A percentile compares a stretch with the other conserved stretches of the same genome.
These are phyloP conservation scores for Tuta absoluta DNA, from an alignment of 2,888 invertebrate species.

Conservation along the genomic window DNA sequence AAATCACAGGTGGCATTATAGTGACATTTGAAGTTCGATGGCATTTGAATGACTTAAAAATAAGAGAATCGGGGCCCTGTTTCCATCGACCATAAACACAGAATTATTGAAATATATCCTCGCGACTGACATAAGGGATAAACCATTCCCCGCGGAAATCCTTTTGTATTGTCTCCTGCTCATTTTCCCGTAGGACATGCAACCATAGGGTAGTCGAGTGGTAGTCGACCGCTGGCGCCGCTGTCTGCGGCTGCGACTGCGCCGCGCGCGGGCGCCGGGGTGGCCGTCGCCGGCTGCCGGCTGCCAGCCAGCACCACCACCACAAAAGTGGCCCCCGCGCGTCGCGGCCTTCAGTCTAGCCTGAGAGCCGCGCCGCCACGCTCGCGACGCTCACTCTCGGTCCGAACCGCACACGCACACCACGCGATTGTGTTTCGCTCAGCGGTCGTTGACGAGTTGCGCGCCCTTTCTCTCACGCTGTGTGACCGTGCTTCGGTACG, in stretches of 20 bases:
- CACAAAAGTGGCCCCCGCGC: constrained; percentile 76
- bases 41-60: too few species aligned
- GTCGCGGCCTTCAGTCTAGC: constrained; percentile 76
- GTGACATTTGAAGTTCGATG: too few species aligned
- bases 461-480: constrained; percentile 80
- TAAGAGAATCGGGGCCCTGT: too few species aligned
- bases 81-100: too few species aligned
- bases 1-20: too few species aligned
- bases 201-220: neutral
- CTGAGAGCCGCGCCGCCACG: constrained; percentile 70
- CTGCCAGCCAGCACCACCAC: constrained; percentile 42
- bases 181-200: neutral
- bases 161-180: too few species aligned
- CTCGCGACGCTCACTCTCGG: constrained; percentile 61
- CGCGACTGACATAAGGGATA: too few species aligned
- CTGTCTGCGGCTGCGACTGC: neutral
- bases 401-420: constrained; percentile 58
- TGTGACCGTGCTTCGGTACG: constrained; percentile 76
- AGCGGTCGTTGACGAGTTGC: constrained; percentile 65
- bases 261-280: constrained; percentile 25
- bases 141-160: neutral
- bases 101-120: too few species aligned
- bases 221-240: neutral
- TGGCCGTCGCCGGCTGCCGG: constrained; percentile 37
- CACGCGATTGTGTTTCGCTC: constrained; percentile 67